Conservation (phyloP, 2,888 invertebrate species). For the Ornithoptera priamus region DNA sequence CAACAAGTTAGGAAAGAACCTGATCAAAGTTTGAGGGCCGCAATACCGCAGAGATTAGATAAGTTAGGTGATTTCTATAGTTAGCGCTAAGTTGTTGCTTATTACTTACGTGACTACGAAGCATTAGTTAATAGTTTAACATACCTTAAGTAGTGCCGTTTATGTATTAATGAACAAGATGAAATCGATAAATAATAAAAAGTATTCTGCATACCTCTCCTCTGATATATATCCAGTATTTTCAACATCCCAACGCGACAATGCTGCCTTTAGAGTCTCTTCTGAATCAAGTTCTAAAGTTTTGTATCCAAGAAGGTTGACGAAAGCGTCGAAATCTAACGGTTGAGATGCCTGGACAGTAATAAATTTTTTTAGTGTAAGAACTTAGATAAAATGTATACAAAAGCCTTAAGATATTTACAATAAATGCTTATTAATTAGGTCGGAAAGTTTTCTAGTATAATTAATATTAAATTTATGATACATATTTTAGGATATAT, state of each 20-base stretch:
- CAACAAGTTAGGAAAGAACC: slow-evolving; percentile 5
- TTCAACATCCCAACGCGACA: slow-evolving; percentile 83
- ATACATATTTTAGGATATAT: too few species aligned
- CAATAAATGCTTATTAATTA: too few species aligned
- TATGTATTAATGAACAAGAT: not conserved
- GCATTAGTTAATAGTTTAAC: slow-evolving; percentile 42
- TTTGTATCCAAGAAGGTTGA: slow-evolving; percentile 80
- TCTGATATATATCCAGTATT: slow-evolving; percentile 82
- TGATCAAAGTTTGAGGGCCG: slow-evolving; percentile 47
- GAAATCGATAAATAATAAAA: not conserved
- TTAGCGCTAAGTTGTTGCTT: slow-evolving; percentile 47
- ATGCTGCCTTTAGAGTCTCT: slow-evolving; percentile 81
- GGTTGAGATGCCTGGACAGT: slow-evolving; percentile 70
- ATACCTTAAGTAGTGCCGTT: not conserved
- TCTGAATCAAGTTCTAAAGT: slow-evolving; percentile 83
- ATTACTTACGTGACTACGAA: slow-evolving; percentile 45
- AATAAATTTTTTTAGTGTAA: not conserved
- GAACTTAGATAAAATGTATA: too few species aligned
- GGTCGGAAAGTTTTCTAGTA: too few species aligned
- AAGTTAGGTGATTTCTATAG: slow-evolving; percentile 60
- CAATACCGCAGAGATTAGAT: slow-evolving; percentile 60
- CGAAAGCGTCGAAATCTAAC: slow-evolving; percentile 82
- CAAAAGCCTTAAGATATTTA: too few species aligned
- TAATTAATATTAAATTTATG: too few species aligned
- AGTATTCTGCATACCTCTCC: slow-evolving; percentile 67